Evolutionary conservation across 2,113 vertebrate genomes (phyloP).

Genomic region (Bucco capensis): DNA sequence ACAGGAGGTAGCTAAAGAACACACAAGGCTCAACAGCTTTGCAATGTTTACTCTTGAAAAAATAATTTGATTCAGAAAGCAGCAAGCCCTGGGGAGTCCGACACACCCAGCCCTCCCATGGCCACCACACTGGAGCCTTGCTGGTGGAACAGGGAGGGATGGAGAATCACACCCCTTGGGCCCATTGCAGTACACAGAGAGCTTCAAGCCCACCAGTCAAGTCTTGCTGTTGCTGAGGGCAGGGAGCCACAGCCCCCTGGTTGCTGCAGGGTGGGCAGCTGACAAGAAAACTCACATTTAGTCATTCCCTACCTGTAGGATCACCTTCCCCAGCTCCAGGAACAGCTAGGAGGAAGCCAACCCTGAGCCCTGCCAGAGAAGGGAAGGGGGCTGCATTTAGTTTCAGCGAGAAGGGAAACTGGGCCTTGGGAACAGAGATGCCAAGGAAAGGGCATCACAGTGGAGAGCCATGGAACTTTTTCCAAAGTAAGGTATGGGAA

Average conservation of each 20-base stretch:
- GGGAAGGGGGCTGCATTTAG: neutral
- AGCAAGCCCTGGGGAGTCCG: neutral
- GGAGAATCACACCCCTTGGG: neutral
- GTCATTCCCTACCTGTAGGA: neutral
- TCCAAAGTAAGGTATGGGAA: neutral
- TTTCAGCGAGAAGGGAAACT: neutral
- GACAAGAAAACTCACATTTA: neutral
- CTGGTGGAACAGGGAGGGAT: accelerated
- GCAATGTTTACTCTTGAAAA: conserved; percentile 63
- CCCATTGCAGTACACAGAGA: accelerated
- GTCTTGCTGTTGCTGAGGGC: neutral
- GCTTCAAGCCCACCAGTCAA: neutral
- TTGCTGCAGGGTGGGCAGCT: accelerated
- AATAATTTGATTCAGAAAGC: conserved; percentile 47
- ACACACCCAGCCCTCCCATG: accelerated
- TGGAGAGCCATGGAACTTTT: neutral
- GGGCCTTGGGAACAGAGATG: neutral
- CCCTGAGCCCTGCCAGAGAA: neutral
- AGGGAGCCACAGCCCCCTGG: neutral
- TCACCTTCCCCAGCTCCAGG: neutral
- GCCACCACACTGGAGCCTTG: neutral
- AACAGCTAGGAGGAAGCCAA: neutral
- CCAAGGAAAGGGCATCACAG: neutral
- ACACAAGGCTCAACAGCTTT: neutral
- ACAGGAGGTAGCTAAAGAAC: accelerated